These are phyloP conservation scores for Phrixothrix hirtus DNA, from an alignment of 2,888 invertebrate genomes.

Conservation along the genomic window DNA sequence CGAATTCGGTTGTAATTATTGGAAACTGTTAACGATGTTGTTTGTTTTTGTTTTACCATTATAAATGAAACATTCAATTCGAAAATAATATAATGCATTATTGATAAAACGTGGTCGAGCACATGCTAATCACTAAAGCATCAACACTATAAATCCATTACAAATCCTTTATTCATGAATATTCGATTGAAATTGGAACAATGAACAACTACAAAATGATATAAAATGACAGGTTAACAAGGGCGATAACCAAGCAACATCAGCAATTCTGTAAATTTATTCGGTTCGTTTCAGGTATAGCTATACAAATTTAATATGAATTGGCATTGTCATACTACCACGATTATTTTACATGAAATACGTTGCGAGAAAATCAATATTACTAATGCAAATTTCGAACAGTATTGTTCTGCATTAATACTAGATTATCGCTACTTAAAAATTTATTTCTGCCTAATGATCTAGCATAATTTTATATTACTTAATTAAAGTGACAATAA, in stretches of 20 bases:
- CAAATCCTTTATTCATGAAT: slow-evolving; percentile 31
- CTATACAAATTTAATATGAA: slow-evolving; percentile 24
- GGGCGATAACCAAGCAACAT: slow-evolving; percentile 27
- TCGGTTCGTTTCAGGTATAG: slow-evolving; percentile 10
- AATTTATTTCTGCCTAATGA: no score
- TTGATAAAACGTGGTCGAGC: slow-evolving; percentile 23
- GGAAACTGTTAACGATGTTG: no score
- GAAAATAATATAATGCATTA: slow-evolving; percentile 21
- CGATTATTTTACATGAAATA: slow-evolving; percentile 12
- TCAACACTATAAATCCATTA: slow-evolving; percentile 32
- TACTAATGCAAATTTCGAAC: slow-evolving; percentile 23
- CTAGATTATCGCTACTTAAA: no score
- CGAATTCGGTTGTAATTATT: no score
- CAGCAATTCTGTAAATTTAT: slow-evolving; percentile 27
- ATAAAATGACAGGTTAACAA: slow-evolving; percentile 33
- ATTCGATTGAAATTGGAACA: slow-evolving; percentile 29
- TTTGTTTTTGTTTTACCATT: not conserved
- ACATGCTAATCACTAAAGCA: slow-evolving; percentile 28
- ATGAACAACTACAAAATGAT: slow-evolving; percentile 28
- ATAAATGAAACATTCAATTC: no score
- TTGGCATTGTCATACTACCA: slow-evolving; percentile 14
- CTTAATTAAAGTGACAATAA: no score
- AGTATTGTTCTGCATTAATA: not conserved
- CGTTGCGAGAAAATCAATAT: slow-evolving; percentile 13
- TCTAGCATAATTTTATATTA: no score